Percentiles rank a stretch among this genome's conserved stretches.
Conservation (phyloP, 2,797 vertebrate species). For the Babyrousa celebensis region DNA sequence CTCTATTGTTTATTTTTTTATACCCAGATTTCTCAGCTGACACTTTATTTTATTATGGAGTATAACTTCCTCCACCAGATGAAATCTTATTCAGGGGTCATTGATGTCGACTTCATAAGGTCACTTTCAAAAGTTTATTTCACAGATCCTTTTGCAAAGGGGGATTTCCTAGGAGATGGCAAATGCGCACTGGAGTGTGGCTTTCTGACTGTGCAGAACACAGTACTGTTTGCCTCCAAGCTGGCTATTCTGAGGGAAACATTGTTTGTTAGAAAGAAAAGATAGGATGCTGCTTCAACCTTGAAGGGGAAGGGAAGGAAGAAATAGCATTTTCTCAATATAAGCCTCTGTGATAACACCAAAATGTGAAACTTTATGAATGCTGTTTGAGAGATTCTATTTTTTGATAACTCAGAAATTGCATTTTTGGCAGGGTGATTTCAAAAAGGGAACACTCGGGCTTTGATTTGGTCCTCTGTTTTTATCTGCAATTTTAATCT, state of each 20-base stretch:
- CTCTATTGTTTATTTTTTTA: conserved; percentile 41
- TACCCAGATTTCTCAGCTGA: conserved; percentile 54
- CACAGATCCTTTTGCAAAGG: conserved; percentile 36
- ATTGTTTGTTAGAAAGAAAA: conserved; percentile 70
- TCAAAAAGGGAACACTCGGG: conserved; percentile 83
- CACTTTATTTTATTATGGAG: conserved; percentile 69
- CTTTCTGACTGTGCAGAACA: conserved; percentile 52
- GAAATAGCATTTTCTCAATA: conserved; percentile 84
- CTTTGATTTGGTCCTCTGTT: conserved; percentile 89
- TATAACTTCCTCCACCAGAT: conserved; percentile 66
- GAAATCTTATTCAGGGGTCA: conserved; percentile 69
- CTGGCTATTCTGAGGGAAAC: conserved; percentile 76
- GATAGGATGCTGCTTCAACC: conserved; percentile 73
- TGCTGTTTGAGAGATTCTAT: conserved; percentile 86
- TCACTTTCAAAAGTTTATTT: conserved; percentile 78
- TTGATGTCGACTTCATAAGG: conserved; percentile 62
- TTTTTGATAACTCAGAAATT: conserved; percentile 89
- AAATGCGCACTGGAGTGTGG: background rate
- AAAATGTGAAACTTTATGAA: conserved; percentile 88
- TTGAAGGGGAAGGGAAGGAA: conserved; percentile 77
- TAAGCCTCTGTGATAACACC: conserved; percentile 84
- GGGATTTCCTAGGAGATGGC: conserved; percentile 44
- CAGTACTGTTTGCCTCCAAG: conserved; percentile 71
- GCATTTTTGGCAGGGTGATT: conserved; percentile 85
- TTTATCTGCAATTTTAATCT: conserved; percentile 89